phyloP scores from a whole-genome alignment of 1,140 invertebrate species.

The Trichoplusia ni region DNA sequence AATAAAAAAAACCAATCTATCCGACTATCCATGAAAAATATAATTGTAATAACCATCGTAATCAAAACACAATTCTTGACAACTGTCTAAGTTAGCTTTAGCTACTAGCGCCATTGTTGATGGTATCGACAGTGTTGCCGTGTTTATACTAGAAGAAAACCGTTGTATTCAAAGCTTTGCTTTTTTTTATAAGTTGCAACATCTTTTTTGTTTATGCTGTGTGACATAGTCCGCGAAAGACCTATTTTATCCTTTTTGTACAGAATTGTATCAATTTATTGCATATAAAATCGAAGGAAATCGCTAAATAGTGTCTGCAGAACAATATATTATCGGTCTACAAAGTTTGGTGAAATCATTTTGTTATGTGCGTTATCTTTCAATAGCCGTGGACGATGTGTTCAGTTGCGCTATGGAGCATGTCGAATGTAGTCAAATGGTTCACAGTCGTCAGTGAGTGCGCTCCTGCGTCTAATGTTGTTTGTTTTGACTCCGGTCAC shows the following conservation, averaged over 20 bases:
- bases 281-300: background rate
- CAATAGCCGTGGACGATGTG: slow-evolving; percentile 28
- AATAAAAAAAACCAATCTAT: too few relatives aligned
- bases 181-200: slow-evolving; percentile 28
- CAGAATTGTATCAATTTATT: background rate
- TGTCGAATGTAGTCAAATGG: slow-evolving; percentile 74
- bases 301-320: slow-evolving; percentile 3
- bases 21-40: too few relatives aligned
- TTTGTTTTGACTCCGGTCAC: slow-evolving; percentile 46
- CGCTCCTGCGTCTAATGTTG: slow-evolving; percentile 55
- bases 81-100: too few relatives aligned
- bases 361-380: slow-evolving; percentile 22
- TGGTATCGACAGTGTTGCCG: background rate
- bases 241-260: slow-evolving; percentile 12
- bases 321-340: background rate
- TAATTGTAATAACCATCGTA: too few relatives aligned
- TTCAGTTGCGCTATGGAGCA: slow-evolving; percentile 43
- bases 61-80: too few relatives aligned
- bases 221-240: slow-evolving; percentile 32
- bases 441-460: slow-evolving; percentile 62
- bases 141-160: background rate
- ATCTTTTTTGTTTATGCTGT: slow-evolving; percentile 23
- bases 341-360: background rate
- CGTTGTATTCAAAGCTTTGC: slow-evolving; percentile 34
- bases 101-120: slow-evolving; percentile 9